Base-by-base conservation (phyloP, 37 sponge, comb jelly and placozoan species). In the Axinella damicornis region DNA sequence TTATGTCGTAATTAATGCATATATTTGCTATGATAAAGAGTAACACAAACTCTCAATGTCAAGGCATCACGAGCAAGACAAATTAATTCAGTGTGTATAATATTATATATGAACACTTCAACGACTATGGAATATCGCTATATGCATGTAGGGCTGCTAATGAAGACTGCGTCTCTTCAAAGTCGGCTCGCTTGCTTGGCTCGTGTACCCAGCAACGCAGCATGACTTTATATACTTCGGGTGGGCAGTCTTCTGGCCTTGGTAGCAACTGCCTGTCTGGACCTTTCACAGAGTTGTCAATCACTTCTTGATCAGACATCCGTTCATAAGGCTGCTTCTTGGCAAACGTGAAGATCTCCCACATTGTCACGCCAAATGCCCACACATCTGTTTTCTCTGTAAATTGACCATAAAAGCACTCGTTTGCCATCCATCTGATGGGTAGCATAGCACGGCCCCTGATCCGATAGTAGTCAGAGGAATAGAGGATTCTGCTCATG, bases 391-490 rank as follows among this genome's bases (percentile, higher is more conserved):
- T 75, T 73, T 95, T 95, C 38, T 72, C 75, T 24, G 95, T 85
- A 83, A 95, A 95, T 56, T 69, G 80, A 0, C 95, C 95, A 75
- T 88, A 91, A 67, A 95, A 95, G 73, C 92, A 82, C 76, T 95
- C 95, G 5, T 53, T 83, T 6, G 95, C 82, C 95, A 95, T 95
- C 95, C 95, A 95, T 18, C 95, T 77, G 52, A 88, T 82, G 32
- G 91, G 91, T 21, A 90, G 74, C 34, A 88, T 41, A 36, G 86
- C 79, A 14, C 57, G 41, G 0, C 95, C 89, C 46, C 78, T 55
- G 41, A 91, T 33, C 27, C 38, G 34, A 67, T 86, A 91, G 76
- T 95, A 95, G 68, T 85, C 55, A 52, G 83, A 73, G 56, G 53
- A 54, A 55, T 95, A 95, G 37, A 91, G 80, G 33, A 73, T 91